Conservation (phyloP, 2,797 vertebrate species). For the Petrocephalus schoutedeni region DNA sequence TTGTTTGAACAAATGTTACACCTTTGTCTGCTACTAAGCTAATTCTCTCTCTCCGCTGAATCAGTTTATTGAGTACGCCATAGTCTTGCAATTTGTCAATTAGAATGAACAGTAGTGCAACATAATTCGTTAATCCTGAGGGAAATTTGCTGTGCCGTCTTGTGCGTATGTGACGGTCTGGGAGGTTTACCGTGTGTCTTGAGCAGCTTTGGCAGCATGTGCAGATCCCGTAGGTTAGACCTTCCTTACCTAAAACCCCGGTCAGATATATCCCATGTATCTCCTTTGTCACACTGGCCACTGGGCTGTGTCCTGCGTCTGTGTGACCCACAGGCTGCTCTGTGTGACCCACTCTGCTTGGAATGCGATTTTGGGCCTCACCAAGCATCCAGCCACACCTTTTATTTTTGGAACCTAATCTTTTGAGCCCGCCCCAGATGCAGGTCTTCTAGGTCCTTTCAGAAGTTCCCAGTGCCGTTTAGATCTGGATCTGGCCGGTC, state of each 20-base stretch:
- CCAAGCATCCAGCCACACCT: background rate
- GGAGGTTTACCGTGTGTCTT: background rate
- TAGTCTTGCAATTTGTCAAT: background rate
- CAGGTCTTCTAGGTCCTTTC: background rate
- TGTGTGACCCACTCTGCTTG: background rate
- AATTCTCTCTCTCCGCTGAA: background rate
- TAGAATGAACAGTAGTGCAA: background rate
- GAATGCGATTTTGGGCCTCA: background rate
- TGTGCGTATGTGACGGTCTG: background rate
- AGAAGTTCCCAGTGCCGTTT: background rate
- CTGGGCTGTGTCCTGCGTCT: background rate
- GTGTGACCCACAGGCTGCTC: background rate
- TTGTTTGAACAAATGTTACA: background rate
- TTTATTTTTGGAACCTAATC: conserved; percentile 6
- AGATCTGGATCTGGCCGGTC: background rate
- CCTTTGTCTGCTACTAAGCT: background rate
- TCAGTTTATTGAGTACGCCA: background rate
- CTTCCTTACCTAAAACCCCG: background rate
- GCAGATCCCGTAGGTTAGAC: background rate
- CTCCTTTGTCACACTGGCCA: background rate
- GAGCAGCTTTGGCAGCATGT: background rate
- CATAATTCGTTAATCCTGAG: background rate
- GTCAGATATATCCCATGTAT: background rate
- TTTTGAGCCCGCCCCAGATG: background rate
- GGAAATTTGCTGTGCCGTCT: background rate